phyloP scores from a whole-genome alignment of 2,113 vertebrate genomes.

The Trogon melanurus region DNA sequence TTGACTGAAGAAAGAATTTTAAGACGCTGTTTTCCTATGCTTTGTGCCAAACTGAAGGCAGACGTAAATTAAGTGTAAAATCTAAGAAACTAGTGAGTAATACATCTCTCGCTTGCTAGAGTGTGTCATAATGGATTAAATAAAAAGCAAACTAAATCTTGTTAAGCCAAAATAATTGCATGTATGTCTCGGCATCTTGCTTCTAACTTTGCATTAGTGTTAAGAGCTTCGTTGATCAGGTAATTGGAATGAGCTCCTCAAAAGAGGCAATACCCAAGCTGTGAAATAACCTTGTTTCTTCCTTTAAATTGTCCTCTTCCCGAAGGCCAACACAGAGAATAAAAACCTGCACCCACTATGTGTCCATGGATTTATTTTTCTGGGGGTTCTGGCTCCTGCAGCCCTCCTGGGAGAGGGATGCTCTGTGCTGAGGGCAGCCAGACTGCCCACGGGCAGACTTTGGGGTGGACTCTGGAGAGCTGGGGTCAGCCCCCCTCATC shows the following conservation, averaged over 20 bases:
- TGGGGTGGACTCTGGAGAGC: too few species aligned
- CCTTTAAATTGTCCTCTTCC: neutral
- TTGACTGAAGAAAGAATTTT: neutral
- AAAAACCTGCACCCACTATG: too few species aligned
- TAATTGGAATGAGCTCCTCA: neutral
- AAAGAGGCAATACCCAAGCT: neutral
- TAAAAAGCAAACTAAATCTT: neutral
- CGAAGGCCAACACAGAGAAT: too few species aligned
- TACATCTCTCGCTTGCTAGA: neutral
- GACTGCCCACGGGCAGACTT: too few species aligned
- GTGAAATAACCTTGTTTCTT: neutral
- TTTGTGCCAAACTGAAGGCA: conserved; percentile 4
- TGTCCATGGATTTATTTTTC: too few species aligned
- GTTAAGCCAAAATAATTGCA: neutral
- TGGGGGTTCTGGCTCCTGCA: too few species aligned
- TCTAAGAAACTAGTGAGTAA: neutral
- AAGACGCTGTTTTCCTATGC: neutral
- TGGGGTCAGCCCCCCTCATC: neutral
- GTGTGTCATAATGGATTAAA: neutral
- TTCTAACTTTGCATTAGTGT: neutral
- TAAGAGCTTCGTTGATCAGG: neutral
- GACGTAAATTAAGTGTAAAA: neutral
- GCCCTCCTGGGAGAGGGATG: too few species aligned
- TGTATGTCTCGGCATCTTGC: neutral
- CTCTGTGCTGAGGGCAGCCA: too few species aligned